Percentiles rank a stretch among this genome's conserved stretches.
These are phyloP conservation scores for Platysternon megacephalum DNA, from an alignment of 2,113 vertebrate genomes.

Conservation along the genomic window DNA sequence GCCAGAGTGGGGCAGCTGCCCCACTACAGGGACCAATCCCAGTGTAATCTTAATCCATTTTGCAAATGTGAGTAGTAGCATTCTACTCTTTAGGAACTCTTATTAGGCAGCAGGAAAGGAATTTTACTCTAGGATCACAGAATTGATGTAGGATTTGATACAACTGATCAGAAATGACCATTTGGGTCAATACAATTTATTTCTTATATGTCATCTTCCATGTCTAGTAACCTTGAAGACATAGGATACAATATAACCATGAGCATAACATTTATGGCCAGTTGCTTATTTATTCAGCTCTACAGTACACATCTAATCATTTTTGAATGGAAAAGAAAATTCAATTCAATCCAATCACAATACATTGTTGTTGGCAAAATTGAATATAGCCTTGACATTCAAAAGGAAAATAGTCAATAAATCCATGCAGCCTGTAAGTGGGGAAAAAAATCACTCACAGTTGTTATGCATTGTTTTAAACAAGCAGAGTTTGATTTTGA, in stretches of 20 bases:
- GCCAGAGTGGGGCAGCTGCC: no score
- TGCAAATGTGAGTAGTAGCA: not conserved
- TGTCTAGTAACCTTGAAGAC: constrained; percentile 19
- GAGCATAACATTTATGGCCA: constrained; percentile 14
- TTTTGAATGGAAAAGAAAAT: constrained; percentile 63
- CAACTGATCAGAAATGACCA: not conserved
- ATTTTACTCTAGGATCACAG: not conserved
- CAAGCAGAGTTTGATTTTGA: constrained; percentile 56
- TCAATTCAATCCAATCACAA: constrained; percentile 61
- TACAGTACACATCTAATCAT: constrained; percentile 47
- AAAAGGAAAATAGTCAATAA: constrained; percentile 63
- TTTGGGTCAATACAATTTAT: not conserved
- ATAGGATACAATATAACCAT: not conserved
- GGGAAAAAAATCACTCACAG: not conserved
- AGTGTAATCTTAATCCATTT: not conserved
- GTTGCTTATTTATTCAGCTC: constrained; percentile 49
- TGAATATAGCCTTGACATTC: constrained; percentile 49
- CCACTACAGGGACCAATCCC: not conserved
- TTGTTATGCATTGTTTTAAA: constrained; percentile 55
- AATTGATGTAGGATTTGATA: not conserved
- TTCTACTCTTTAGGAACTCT: not conserved
- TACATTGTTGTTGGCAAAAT: constrained; percentile 58
- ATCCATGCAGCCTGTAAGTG: constrained; percentile 48
- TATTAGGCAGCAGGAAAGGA: not conserved
- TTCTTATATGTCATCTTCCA: not conserved